phyloP scores from a whole-genome alignment of 2,888 invertebrate species.

The Eubasilissa splendida region DNA sequence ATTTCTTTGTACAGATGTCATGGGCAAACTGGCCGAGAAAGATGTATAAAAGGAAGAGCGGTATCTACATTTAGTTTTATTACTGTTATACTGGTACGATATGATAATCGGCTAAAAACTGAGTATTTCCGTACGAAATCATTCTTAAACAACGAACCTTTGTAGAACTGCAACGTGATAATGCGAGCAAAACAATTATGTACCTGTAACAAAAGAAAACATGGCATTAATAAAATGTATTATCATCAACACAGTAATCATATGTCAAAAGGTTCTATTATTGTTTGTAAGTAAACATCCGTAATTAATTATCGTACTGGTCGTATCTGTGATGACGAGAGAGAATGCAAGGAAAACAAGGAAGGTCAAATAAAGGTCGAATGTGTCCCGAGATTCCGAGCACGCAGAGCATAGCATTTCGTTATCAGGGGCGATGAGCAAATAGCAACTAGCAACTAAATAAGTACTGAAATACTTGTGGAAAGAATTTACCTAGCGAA shows the following conservation, averaged over 20 bases:
- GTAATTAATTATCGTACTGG: background rate
- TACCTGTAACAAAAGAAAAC: slow-evolving; percentile 32
- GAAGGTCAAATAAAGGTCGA: slow-evolving; percentile 49
- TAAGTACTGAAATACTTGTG: slow-evolving; percentile 24
- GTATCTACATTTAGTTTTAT: too few relatives aligned
- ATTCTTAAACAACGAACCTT: slow-evolving; percentile 6
- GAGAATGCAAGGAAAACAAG: slow-evolving; percentile 9
- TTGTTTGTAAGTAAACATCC: too few relatives aligned
- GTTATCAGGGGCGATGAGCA: slow-evolving; percentile 27
- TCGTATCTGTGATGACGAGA: slow-evolving; percentile 11
- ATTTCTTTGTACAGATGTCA: too few relatives aligned
- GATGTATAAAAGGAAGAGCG: too few relatives aligned
- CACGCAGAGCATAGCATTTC: background rate
- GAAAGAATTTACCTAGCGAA: slow-evolving; percentile 47
- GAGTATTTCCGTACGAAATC: background rate
- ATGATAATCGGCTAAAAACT: too few relatives aligned
- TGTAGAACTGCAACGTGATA: slow-evolving; percentile 12
- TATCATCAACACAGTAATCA: too few relatives aligned
- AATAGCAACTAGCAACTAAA: slow-evolving; percentile 26
- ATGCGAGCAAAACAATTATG: background rate
- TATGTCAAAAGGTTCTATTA: too few relatives aligned
- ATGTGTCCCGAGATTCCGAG: slow-evolving; percentile 2
- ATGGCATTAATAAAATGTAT: background rate
- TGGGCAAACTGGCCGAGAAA: too few relatives aligned
- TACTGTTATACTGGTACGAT: too few relatives aligned